These are phyloP conservation scores for Thunnus albacares DNA, from an alignment of 2,797 vertebrate species.

Conservation along the genomic window DNA sequence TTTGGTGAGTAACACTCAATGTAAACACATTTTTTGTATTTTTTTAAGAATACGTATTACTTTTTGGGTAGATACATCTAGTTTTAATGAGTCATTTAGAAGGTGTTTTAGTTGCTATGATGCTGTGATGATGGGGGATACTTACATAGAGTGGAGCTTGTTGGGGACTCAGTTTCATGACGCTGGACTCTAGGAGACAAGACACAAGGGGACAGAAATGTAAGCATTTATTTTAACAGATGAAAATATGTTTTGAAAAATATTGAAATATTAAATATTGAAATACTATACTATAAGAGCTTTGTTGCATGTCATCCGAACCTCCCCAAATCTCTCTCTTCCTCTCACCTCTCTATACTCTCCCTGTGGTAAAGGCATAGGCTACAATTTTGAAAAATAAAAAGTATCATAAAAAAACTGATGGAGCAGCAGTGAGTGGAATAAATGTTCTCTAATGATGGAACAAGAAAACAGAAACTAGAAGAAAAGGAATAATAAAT, in stretches of 20 bases:
- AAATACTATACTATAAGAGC: too few species aligned
- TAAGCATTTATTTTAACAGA: background rate
- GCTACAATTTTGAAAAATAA: too few species aligned
- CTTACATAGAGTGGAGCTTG: slow-evolving; percentile 96
- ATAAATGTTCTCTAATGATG: background rate
- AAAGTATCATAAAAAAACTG: too few species aligned
- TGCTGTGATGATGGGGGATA: slow-evolving; percentile 56
- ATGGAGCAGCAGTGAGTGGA: too few species aligned
- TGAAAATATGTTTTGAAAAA: background rate
- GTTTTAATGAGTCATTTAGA: background rate
- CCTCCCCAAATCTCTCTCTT: too few species aligned
- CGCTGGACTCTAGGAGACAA: slow-evolving; percentile 84
- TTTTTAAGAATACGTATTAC: too few species aligned
- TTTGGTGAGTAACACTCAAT: too few species aligned
- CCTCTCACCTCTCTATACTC: background rate
- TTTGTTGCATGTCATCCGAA: too few species aligned
- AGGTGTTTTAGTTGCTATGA: background rate
- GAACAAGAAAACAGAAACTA: background rate
- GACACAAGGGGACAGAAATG: slow-evolving; percentile 21
- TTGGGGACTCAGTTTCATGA: slow-evolving; percentile 96
- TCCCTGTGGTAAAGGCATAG: too few species aligned
- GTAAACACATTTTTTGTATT: too few species aligned
- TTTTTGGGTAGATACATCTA: background rate
- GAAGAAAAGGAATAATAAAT: background rate
- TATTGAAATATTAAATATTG: background rate